Percentiles rank a stretch among this genome's conserved stretches.
Evolutionary conservation across 2,113 vertebrate genomes (phyloP).

Genomic region (Sebastes fasciatus): DNA sequence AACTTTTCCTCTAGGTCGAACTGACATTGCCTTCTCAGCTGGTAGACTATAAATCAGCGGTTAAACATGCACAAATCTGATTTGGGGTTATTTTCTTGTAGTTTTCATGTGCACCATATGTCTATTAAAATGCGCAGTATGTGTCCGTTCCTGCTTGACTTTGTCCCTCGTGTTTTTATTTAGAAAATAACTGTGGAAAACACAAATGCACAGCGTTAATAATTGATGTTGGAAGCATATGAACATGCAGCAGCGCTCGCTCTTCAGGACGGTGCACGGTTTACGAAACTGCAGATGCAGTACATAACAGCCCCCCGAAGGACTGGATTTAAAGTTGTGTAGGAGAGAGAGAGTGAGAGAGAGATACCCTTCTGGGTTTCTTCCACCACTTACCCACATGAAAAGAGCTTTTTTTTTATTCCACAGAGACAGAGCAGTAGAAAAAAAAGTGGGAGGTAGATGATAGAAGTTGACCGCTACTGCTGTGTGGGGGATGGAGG

Average conservation of each 20-base stretch:
- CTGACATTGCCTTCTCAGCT: not conserved
- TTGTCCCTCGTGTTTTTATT: not conserved
- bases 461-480: slow-evolving; percentile 38
- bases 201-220: slow-evolving; percentile 28
- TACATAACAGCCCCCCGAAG: slow-evolving; percentile 38
- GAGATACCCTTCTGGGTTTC: slow-evolving; percentile 36
- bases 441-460: not conserved
- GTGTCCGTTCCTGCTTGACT: not conserved
- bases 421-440: slow-evolving; percentile 50
- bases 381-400: slow-evolving; percentile 52
- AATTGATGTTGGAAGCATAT: slow-evolving; percentile 25
- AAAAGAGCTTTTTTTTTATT: slow-evolving; percentile 57
- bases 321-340: slow-evolving; percentile 41
- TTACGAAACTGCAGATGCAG: slow-evolving; percentile 59
- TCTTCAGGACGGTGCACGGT: slow-evolving; percentile 34
- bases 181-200: slow-evolving; percentile 4
- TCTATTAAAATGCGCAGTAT: not conserved
- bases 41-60: not conserved
- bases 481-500: slow-evolving; percentile 41
- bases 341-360: slow-evolving; percentile 8
- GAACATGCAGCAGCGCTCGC: slow-evolving; percentile 9
- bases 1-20: not conserved
- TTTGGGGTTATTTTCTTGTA: not conserved
- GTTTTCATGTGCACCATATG: not conserved
- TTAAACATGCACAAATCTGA: not conserved